These are phyloP conservation scores for Cebuella pygmaea DNA, from an alignment of 2,797 vertebrate genomes.

Conservation along the genomic window DNA sequence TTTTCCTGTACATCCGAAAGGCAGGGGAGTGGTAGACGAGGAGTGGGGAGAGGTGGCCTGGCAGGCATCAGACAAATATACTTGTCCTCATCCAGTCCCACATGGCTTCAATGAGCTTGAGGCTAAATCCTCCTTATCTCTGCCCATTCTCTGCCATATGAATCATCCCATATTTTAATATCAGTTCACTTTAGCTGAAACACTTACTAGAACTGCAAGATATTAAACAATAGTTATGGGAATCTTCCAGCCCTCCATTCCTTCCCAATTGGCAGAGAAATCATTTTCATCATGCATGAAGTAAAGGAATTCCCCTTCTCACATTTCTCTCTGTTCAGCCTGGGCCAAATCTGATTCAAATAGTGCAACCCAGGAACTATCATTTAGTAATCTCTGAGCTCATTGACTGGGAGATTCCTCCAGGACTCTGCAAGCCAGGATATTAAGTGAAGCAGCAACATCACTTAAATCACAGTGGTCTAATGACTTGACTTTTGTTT, in stretches of 20 bases:
- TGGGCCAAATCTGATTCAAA: not conserved
- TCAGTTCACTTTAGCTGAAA: not conserved
- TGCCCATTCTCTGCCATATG: not conserved
- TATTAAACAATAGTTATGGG: not conserved
- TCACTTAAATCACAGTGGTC: not conserved
- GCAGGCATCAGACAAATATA: not conserved
- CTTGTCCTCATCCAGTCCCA: not conserved
- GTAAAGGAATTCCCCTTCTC: not conserved
- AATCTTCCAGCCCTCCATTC: not conserved
- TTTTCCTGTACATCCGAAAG: not conserved
- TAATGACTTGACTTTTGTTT: not conserved
- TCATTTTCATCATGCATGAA: not conserved
- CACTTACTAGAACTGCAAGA: not conserved
- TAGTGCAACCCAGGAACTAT: not conserved
- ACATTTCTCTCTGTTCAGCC: not conserved
- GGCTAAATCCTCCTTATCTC: not conserved
- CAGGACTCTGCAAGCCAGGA: not conserved
- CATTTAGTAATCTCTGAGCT: not conserved
- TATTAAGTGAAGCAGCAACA: not conserved
- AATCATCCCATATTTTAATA: too few relatives aligned
- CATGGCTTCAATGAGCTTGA: not conserved
- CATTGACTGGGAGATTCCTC: not conserved
- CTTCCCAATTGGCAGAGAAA: not conserved
- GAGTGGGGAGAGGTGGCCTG: too few relatives aligned
- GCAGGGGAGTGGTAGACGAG: not conserved